Base-by-base conservation (phyloP, 2,113 vertebrate genomes). In the Hydropotes inermis region DNA sequence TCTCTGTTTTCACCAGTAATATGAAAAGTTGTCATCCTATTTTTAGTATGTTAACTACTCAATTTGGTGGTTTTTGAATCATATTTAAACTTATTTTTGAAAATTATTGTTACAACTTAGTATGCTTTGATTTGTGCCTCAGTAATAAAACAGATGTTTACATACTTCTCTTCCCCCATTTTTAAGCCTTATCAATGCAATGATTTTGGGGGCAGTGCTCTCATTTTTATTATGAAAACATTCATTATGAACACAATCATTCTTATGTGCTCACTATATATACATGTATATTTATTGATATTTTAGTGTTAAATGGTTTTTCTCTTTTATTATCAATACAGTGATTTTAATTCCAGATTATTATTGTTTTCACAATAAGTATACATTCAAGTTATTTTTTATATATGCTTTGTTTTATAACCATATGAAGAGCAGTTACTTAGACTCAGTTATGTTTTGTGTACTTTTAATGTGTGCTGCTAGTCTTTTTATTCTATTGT, bases 31-130 rank as follows among this genome's bases (percentile, higher is more conserved):
- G 23, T 33, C 54, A 28, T 89, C 45, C 17, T 86, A 64, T 33
- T 89, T 89, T 89, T 47, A 93, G 16, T 50, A 7, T 57, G 36
- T 87, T 84, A 36, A 85, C 64, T 87, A 70, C 12, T 60, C 50
- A 92, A 0, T 58, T 54, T 64, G 33, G 58, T 67, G 23, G 12
- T 33, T 36, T 95, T 89, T 82, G 10, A 58, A 86, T 81, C 57
- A 61, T 78, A 85, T 91, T 97, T n/a, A 81, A 94, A 55, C 17
- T 81, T 61, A n/a, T 7, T 27, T 97, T 91, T 89, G 45, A 79
- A 85, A 74, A 55, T 82, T 82, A 91, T 74, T 79, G 10, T 87
- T 55, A 84, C 0, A 60, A 43, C 28, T 97, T 84, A 87, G 14
- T 17, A 23, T 43, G 13, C 61, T 85, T 95, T 92, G 74, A 36